These are phyloP conservation scores for Aphidius gifuensis DNA, from an alignment of 1,140 invertebrate genomes.

Conservation along the genomic window DNA sequence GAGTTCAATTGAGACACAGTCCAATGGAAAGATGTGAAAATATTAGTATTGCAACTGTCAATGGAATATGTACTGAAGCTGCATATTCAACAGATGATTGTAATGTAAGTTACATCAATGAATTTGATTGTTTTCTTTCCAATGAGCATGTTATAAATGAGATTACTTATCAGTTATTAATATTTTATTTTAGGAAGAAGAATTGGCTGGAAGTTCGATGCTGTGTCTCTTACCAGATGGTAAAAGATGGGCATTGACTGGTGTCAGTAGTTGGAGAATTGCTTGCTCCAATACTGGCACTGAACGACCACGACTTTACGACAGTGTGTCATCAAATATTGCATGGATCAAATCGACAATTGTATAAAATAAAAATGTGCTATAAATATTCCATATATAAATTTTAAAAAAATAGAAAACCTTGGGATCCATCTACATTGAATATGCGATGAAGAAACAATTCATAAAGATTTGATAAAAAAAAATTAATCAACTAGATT, in stretches of 20 bases:
- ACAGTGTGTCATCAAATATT: conserved; percentile 74
- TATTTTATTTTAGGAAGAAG: conserved; percentile 67
- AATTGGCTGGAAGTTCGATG: conserved; percentile 81
- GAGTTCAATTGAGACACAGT: conserved; percentile 70
- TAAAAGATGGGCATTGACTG: conserved; percentile 69
- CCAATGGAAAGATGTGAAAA: conserved; percentile 79
- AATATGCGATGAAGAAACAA: too few relatives aligned
- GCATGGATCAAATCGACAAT: conserved; percentile 78
- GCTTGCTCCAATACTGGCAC: conserved; percentile 70
- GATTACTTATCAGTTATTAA: background rate
- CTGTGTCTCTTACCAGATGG: conserved; percentile 66
- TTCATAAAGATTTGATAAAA: too few relatives aligned
- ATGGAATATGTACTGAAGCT: conserved; percentile 80
- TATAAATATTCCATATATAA: background rate
- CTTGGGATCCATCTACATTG: too few relatives aligned
- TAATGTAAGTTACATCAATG: conserved; percentile 61
- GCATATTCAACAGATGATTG: conserved; percentile 75
- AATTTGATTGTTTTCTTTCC: background rate
- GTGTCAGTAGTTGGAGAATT: conserved; percentile 78
- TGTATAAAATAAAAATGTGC: conserved; percentile 28
- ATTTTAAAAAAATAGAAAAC: too few relatives aligned
- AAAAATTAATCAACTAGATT: too few relatives aligned
- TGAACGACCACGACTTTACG: conserved; percentile 75
- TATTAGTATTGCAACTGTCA: conserved; percentile 76
- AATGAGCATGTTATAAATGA: too few relatives aligned